A percentile compares a stretch with the other conserved stretches of the same genome.
These are phyloP conservation scores for Ridgeia piscesae DNA, from an alignment of 1,140 invertebrate genomes.

Conservation along the genomic window DNA sequence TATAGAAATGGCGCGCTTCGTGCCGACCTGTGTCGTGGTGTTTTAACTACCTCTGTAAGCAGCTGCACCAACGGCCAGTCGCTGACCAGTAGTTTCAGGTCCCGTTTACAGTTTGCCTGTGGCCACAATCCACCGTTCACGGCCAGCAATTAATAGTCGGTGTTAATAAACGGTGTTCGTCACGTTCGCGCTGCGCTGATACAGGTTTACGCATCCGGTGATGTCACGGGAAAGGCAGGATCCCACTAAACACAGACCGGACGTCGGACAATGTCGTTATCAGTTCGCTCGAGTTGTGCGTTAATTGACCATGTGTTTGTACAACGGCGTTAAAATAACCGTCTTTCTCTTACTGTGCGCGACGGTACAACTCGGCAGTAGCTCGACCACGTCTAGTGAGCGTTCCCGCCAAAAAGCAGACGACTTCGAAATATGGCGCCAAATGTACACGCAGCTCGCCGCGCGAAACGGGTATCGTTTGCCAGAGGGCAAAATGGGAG, in stretches of 20 bases:
- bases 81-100: background rate
- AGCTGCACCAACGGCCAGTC: background rate
- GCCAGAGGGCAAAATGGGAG: background rate
- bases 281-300: background rate
- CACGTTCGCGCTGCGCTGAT: background rate
- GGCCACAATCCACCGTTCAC: background rate
- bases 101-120: background rate
- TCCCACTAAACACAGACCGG: background rate
- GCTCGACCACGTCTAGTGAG: background rate
- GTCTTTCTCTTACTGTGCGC: background rate
- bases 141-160: background rate
- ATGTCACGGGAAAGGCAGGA: background rate
- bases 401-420: background rate
- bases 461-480: background rate
- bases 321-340: background rate
- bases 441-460: background rate
- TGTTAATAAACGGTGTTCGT: background rate
- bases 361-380: background rate
- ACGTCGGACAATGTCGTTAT: background rate
- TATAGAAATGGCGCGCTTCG: too few species aligned
- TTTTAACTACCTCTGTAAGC: background rate
- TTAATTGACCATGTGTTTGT: background rate
- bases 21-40: background rate
- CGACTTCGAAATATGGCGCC: background rate
- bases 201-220: background rate